Base-by-base conservation (phyloP, 2,888 invertebrate genomes). In the Chrysina gloriosa region DNA sequence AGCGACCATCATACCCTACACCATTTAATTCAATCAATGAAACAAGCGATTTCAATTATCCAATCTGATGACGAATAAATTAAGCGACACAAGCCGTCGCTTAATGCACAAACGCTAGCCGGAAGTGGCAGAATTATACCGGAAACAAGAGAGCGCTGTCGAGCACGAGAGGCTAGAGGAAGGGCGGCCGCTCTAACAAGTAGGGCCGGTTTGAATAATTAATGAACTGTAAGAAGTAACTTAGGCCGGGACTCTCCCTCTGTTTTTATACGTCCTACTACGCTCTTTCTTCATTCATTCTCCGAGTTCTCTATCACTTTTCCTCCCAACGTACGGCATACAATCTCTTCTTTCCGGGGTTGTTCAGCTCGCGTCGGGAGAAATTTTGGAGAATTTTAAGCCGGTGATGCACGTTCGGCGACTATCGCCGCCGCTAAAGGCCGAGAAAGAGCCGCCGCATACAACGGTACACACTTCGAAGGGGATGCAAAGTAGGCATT, bases 161-260 rank as follows among this genome's bases (percentile, higher is more conserved):
- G 74, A 75, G 74, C 75, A 75, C 74, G 73, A 72, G 74, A 70
- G 74, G 73, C 74, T 58, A 72, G 75, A 72, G 63, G 67, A 42
- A 56, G 48, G 64, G 65, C 45, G 56, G 72, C 66, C 68, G 72
- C 73, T 73, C 74, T 74, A 76, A 75, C 75, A 76, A 76, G 76
- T 75, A 74, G 74, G 78, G 77, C 76, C 75, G 74, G 71, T 69
- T 73, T 84, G 82, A 82, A 84, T 84, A 79, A 84, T 83, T 81
- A 80, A 84, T 82, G 82, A 82, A 77, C 77, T 77, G 82, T 83
- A 83, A 84, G 84, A 83, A 83, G 82, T 82, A 83, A 83, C 83
- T 83, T 82, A 80, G 81, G 81, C 81, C 79, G 77, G 58, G 23
- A 36, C 39, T 58, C 79, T 77, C 76, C 72, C 70, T 69, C 71